Conservation (phyloP, 2,888 invertebrate genomes). For the Crematogaster levior region DNA sequence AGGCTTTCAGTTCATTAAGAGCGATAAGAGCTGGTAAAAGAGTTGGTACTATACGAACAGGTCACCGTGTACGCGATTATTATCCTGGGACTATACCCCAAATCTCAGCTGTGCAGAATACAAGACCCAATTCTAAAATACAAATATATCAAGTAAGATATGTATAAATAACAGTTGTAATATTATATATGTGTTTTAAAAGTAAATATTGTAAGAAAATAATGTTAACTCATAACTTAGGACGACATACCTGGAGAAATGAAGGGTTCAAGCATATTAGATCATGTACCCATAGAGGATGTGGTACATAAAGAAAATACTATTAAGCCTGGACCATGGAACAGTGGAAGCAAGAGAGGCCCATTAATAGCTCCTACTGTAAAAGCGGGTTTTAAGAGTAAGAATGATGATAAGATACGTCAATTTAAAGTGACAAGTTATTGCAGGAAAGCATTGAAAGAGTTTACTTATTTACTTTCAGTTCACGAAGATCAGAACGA, state of each 20-base stretch:
- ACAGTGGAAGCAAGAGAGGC: slow-evolving; percentile 85
- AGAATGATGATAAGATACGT: neutral
- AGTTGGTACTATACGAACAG: slow-evolving; percentile 87
- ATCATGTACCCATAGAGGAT: slow-evolving; percentile 87
- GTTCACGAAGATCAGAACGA: slow-evolving; percentile 89
- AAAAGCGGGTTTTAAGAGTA: slow-evolving; percentile 86
- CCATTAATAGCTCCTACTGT: slow-evolving; percentile 78
- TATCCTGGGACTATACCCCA: slow-evolving; percentile 87
- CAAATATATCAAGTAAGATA: slow-evolving; percentile 87
- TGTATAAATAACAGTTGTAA: neutral
- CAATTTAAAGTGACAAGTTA: neutral
- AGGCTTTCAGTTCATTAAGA: slow-evolving; percentile 91
- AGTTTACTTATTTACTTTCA: slow-evolving; percentile 77
- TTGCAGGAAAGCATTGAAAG: neutral
- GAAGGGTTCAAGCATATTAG: slow-evolving; percentile 87
- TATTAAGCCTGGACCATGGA: slow-evolving; percentile 91
- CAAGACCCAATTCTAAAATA: slow-evolving; percentile 87
- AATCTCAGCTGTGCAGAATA: slow-evolving; percentile 81
- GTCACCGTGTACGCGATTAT: slow-evolving; percentile 87
- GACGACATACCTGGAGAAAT: slow-evolving; percentile 77
- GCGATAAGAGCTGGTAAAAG: slow-evolving; percentile 88
- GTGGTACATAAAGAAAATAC: slow-evolving; percentile 90
- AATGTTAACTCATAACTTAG: slow-evolving; percentile 66
- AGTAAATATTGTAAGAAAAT: slow-evolving; percentile 25
- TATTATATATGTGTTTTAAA: slow-evolving; percentile 32